phyloP scores from a whole-genome alignment of 2,797 vertebrate species.

The Taeniopygia guttata region DNA sequence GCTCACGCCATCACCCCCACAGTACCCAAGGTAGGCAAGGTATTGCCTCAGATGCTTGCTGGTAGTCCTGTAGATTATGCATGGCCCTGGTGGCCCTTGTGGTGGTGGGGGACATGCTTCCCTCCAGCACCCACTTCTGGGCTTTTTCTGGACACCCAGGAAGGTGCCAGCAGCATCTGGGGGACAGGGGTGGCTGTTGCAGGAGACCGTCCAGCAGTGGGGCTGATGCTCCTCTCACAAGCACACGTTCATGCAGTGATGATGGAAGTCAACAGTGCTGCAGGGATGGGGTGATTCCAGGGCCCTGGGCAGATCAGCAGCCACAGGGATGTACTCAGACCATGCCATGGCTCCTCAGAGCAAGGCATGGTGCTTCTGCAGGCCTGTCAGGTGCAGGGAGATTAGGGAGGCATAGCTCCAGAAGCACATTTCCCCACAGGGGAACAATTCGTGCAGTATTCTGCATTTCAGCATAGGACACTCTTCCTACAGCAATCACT shows the following conservation, averaged over 20 bases:
- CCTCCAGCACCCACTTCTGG: not conserved
- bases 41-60: not conserved
- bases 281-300: not conserved
- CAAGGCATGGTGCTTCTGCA: rapidly evolving
- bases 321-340: not conserved
- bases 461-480: not conserved
- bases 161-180: not conserved
- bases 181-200: not conserved
- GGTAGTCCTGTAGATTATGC: not conserved
- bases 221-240: rapidly evolving
- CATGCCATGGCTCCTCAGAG: not conserved
- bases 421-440: not conserved
- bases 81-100: not conserved
- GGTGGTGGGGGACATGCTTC: not conserved
- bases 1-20: rapidly evolving
- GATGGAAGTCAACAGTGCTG: not conserved
- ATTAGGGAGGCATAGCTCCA: not conserved
- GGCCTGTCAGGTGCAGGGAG: not conserved
- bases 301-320: not conserved
- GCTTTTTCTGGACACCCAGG: not conserved
- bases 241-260: rapidly evolving
- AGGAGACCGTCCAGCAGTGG: rapidly evolving
- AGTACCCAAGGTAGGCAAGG: not conserved
- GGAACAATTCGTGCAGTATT: not conserved
- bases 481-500: not conserved